Evolutionary conservation across 2,113 vertebrate species (phyloP).

Genomic region (Agelaius phoeniceus): DNA sequence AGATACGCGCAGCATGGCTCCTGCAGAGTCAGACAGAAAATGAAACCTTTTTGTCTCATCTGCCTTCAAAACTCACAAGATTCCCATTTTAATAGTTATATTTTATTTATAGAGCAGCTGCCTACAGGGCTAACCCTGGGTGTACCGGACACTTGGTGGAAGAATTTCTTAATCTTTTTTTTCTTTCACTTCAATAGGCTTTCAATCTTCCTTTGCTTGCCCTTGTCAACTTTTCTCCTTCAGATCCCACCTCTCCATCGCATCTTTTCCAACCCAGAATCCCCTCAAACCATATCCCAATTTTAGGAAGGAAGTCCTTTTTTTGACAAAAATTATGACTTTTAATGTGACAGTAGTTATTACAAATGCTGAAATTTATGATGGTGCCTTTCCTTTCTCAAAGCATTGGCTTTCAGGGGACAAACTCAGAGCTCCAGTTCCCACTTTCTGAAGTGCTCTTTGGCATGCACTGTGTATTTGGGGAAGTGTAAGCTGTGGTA

Average conservation of each 20-base stretch:
- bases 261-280: not conserved
- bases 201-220: not conserved
- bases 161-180: not conserved
- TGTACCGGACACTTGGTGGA: not conserved
- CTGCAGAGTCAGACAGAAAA: not conserved
- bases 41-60: not conserved
- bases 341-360: not conserved
- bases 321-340: not conserved
- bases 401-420: not conserved
- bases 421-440: not conserved
- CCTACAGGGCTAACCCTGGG: not conserved
- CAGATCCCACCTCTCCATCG: not conserved
- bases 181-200: not conserved
- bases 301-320: not conserved
- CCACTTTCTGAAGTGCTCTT: not conserved
- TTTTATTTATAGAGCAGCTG: conserved; percentile 1
- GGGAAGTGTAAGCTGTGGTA: not conserved
- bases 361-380: not conserved
- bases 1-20: not conserved
- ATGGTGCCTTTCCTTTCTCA: not conserved
- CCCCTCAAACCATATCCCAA: not conserved
- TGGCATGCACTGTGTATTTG: not conserved
- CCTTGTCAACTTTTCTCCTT: not conserved
- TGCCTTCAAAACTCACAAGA: not conserved
- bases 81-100: not conserved